Conservation (phyloP, 1,140 invertebrate species). For the Drosophila paulistorum region DNA sequence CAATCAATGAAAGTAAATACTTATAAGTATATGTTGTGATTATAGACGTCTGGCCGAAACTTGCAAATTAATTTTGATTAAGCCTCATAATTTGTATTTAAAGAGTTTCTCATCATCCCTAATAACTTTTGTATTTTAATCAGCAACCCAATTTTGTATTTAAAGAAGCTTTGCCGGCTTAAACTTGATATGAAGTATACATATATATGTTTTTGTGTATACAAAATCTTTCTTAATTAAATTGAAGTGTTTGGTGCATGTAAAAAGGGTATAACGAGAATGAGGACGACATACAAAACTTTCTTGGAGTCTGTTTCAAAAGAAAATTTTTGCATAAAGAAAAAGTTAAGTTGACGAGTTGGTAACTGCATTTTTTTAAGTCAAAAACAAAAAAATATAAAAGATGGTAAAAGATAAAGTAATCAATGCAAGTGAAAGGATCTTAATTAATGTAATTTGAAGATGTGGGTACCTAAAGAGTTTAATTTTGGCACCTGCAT, state of each 20-base stretch:
- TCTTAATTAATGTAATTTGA: conserved; percentile 19
- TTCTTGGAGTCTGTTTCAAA: conserved; percentile 47
- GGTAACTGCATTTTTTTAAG: background rate
- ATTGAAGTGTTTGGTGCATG: conserved; percentile 59
- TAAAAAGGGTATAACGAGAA: conserved; percentile 37
- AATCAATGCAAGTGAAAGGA: background rate
- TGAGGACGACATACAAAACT: conserved; percentile 23
- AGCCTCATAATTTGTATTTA: conserved; percentile 54
- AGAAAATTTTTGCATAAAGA: conserved; percentile 28
- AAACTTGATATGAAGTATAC: conserved; percentile 51
- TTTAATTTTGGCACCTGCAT: conserved; percentile 33
- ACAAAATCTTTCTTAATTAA: conserved; percentile 69
- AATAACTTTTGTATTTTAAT: background rate
- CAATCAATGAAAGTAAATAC: conserved; percentile 54
- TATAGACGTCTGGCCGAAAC: conserved; percentile 32
- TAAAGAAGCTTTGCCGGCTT: conserved; percentile 49
- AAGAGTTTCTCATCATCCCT: conserved; percentile 8
- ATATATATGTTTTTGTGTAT: background rate
- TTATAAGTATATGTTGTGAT: conserved; percentile 35
- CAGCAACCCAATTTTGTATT: conserved; percentile 30
- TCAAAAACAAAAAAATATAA: background rate
- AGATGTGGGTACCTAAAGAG: conserved; percentile 54
- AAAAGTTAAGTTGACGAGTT: conserved; percentile 4
- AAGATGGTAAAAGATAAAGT: background rate
- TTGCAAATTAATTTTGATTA: conserved; percentile 60